A percentile compares a stretch with the other conserved stretches of the same genome.
Evolutionary conservation across 2,797 vertebrate genomes (phyloP).

Genomic region (Psittacula echo): DNA sequence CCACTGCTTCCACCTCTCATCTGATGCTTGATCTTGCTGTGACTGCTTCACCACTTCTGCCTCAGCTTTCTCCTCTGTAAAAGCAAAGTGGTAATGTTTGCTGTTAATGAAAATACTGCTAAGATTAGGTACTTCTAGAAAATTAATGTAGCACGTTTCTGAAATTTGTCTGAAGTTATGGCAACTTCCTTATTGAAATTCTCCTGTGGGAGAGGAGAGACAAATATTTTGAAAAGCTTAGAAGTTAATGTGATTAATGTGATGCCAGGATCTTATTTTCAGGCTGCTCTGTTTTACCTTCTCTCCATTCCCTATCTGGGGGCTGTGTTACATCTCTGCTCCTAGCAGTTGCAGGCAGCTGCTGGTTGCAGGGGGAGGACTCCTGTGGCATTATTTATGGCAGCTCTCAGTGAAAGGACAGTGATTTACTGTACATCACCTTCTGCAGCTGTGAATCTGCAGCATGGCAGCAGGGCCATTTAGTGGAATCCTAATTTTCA

Average conservation of each 20-base stretch:
- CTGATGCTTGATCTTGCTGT: background rate
- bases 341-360: slow-evolving; percentile 58
- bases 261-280: slow-evolving; percentile 39
- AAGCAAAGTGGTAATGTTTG: background rate
- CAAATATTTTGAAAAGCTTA: slow-evolving; percentile 56
- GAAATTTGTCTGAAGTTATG: slow-evolving; percentile 6
- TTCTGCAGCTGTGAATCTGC: slow-evolving; percentile 64
- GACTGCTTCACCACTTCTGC: background rate
- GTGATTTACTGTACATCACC: slow-evolving; percentile 61
- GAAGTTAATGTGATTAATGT: background rate
- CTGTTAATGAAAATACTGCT: background rate
- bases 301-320: slow-evolving; percentile 25
- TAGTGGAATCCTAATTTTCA: slow-evolving; percentile 40
- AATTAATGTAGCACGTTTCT: background rate
- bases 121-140: background rate
- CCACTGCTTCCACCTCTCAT: background rate
- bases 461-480: background rate
- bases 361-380: slow-evolving; percentile 40
- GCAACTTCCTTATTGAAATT: slow-evolving; percentile 36
- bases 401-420: slow-evolving; percentile 62
- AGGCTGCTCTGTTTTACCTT: slow-evolving; percentile 37
- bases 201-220: slow-evolving; percentile 8
- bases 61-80: background rate
- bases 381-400: slow-evolving; percentile 73
- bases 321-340: slow-evolving; percentile 15